Conservation (phyloP, 2,797 vertebrate species). For the Momotus momota region DNA sequence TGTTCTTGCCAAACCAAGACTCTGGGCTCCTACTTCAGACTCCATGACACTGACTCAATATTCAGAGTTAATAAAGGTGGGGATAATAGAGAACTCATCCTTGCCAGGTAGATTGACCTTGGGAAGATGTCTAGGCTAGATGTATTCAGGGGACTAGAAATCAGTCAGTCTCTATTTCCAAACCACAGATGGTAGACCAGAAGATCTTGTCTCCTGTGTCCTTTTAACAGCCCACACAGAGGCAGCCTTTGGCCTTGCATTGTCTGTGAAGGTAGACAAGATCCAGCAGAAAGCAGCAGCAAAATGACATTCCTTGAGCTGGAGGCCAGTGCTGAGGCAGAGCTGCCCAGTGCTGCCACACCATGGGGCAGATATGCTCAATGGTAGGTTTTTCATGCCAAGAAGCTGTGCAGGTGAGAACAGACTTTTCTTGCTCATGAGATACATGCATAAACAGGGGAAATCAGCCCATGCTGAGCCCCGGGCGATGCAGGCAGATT, state of each 20-base stretch:
- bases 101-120: not conserved
- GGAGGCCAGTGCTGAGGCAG: not conserved
- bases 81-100: not conserved
- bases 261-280: not conserved
- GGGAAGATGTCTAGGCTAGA: not conserved
- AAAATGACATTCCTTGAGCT: not conserved
- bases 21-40: not conserved
- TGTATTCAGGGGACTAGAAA: not conserved
- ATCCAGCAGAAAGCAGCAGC: not conserved
- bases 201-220: not conserved
- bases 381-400: not conserved
- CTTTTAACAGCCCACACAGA: not conserved
- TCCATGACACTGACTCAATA: not conserved
- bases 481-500: not conserved
- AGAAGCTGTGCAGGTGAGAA: not conserved
- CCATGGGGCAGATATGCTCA: not conserved
- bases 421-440: not conserved
- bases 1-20: not conserved
- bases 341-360: not conserved
- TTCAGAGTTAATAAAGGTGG: not conserved
- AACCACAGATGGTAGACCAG: not conserved
- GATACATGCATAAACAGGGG: not conserved
- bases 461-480: slow-evolving; percentile 2
- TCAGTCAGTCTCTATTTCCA: not conserved
- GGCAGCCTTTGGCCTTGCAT: not conserved